Conservation (phyloP, 2,113 vertebrate genomes). For the Gracilinanus agilis region DNA sequence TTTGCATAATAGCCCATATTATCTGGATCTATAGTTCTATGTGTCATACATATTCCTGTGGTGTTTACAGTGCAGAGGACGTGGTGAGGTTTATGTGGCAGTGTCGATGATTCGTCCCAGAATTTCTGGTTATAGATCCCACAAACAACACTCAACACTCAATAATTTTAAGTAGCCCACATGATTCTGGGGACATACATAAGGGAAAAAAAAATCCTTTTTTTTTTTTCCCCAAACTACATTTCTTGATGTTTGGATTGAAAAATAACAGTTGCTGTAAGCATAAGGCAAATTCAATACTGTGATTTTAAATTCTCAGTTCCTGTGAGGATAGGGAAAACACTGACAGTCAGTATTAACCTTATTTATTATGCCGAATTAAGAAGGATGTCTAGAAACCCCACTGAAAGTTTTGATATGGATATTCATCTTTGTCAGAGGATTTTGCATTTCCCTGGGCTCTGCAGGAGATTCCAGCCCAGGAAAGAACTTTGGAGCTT, state of each 20-base stretch:
- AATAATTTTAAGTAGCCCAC: background rate
- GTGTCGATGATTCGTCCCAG: background rate
- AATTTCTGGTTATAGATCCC: background rate
- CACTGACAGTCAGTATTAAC: background rate
- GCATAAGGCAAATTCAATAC: background rate
- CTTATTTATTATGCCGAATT: background rate
- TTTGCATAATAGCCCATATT: background rate
- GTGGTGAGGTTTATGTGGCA: background rate
- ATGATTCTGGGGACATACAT: background rate
- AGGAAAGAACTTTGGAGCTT: background rate
- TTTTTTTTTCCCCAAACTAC: background rate
- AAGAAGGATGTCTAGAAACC: background rate
- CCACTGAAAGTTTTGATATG: background rate
- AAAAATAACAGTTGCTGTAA: background rate
- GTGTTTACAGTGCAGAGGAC: background rate
- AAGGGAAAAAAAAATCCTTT: background rate
- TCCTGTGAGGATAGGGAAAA: background rate
- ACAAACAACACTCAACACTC: background rate
- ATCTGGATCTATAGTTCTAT: background rate
- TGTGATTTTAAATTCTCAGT: background rate
- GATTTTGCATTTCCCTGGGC: background rate
- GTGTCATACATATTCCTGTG: background rate
- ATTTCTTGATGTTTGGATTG: background rate
- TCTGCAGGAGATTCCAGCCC: background rate
- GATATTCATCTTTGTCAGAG: background rate